Conservation (phyloP, 2,888 invertebrate species). For the Chalcis sispes region DNA sequence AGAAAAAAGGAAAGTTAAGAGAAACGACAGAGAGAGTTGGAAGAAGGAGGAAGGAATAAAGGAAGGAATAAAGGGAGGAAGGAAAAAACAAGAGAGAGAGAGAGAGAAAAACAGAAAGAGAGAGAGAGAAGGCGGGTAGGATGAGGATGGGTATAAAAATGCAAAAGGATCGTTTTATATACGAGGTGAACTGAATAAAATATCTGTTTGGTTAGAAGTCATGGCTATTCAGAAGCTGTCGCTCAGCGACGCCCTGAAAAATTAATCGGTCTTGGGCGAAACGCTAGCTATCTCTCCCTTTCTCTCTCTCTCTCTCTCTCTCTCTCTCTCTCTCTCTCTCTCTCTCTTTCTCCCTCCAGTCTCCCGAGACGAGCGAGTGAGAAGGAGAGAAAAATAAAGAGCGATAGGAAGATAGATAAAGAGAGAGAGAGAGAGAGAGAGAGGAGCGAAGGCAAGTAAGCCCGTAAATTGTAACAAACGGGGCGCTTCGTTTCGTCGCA, state of each 20-base stretch:
- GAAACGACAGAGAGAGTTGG: constrained; percentile 11
- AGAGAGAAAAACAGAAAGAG: constrained; percentile 6
- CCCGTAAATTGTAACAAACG: constrained; percentile 53
- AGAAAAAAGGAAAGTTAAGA: not conserved
- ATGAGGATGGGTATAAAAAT: constrained; percentile 6
- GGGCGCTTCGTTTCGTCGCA: constrained; percentile 64
- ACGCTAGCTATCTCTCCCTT: not conserved
- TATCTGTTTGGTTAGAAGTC: constrained; percentile 49
- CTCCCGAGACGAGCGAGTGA: not conserved
- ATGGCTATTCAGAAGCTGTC: constrained; percentile 49
- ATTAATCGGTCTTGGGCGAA: constrained; percentile 43
- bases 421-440: too few species aligned
- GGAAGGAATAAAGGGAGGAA: not conserved
- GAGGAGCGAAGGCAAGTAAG: not conserved
- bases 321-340: not conserved
- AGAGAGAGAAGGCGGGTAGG: not conserved
- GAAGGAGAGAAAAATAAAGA: not conserved
- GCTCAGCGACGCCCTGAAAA: constrained; percentile 48
- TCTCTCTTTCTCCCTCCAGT: not conserved
- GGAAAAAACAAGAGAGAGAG: not conserved
- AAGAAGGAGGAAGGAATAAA: not conserved
- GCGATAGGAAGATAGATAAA: too few species aligned
- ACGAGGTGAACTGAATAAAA: constrained; percentile 50
- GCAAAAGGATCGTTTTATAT: constrained; percentile 12
- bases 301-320: not conserved